Conservation (phyloP, 1,140 invertebrate species). For the Acromyrmex charruanus region DNA sequence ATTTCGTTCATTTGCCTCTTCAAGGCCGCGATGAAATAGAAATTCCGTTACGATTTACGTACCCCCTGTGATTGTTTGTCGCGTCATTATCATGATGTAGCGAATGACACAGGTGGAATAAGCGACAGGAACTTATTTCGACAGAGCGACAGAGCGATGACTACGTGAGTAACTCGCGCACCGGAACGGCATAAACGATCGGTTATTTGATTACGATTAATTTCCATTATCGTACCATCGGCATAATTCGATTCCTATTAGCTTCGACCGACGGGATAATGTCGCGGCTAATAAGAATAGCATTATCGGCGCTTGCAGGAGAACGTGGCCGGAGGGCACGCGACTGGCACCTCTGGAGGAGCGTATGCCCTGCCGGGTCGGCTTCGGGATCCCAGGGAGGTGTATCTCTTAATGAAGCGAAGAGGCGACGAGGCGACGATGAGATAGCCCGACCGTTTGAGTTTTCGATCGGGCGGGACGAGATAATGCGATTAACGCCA, state of each 20-base stretch:
- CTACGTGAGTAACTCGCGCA: neutral
- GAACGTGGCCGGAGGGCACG: neutral
- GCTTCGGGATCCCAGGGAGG: neutral
- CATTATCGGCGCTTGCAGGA: conserved; percentile 33
- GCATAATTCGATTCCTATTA: conserved; percentile 36
- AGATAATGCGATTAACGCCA: conserved; percentile 79
- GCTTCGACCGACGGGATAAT: conserved; percentile 8
- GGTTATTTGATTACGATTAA: conserved; percentile 61
- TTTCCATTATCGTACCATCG: conserved; percentile 45
- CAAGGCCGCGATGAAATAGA: neutral
- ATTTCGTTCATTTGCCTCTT: neutral
- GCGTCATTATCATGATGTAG: neutral
- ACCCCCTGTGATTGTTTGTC: neutral
- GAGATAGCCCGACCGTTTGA: conserved; percentile 67
- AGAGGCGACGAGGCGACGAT: conserved; percentile 59
- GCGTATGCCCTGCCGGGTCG: neutral
- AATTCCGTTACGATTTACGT: neutral
- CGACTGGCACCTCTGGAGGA: conserved; percentile 3
- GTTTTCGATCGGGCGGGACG: conserved; percentile 73
- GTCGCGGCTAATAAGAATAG: conserved; percentile 51
- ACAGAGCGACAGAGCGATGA: neutral
- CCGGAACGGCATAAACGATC: conserved; percentile 52
- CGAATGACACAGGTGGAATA: neutral
- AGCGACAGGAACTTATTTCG: neutral
- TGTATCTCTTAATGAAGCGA: conserved; percentile 65